Evolutionary conservation across 2,888 invertebrate genomes (phyloP), one percentile per base, ranked within the genome.

Genomic region (Rotaria magnacalcarata): DNA sequence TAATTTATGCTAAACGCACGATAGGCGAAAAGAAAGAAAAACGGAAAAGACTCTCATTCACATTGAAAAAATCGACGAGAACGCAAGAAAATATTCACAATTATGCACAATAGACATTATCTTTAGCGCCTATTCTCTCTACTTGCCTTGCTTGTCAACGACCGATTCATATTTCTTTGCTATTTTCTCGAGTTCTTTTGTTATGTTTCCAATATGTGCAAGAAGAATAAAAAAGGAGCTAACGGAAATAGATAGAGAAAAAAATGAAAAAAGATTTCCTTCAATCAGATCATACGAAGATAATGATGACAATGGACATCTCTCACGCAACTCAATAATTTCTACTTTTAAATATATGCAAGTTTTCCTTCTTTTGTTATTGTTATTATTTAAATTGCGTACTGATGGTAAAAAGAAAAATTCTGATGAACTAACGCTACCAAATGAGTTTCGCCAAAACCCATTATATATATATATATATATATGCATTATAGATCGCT

Each of bases 1-100:
- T 80, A 80, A 80, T 80, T 80, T 80, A 80, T 80, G 80, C 80
- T 80, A 80, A 80, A 80, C 80, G 80, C 47, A 16, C 67, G 34
- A 34, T 27, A 67, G 67, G 14, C 34, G 6, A 47, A 11, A n/a
- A 43, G n/a, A 80, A 24, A 24, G 14, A 80, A n/a, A 80, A 47
- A n/a, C 47, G 47, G 43, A 43, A 24, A 47, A 80, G 43, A 47
- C 80, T 47, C 47, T 47, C 24, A 80, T 67, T 34, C 80, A 80
- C 47, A 80, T 80, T 11, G 24, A 80, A 80, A 80, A 80, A 80
- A 47, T 34, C 67, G 67, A 67, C 5, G 27, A 34, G 67, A 80
- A 80, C n/a, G 43, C 80, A 47, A 67, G 34, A 67, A 19, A 80
- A 43, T 80, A 80, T 80, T 47, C 80, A 43, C 80, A 80, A 80